Evolutionary conservation across 2,888 invertebrate genomes (phyloP).

Genomic region (Lomographa bimaculata): DNA sequence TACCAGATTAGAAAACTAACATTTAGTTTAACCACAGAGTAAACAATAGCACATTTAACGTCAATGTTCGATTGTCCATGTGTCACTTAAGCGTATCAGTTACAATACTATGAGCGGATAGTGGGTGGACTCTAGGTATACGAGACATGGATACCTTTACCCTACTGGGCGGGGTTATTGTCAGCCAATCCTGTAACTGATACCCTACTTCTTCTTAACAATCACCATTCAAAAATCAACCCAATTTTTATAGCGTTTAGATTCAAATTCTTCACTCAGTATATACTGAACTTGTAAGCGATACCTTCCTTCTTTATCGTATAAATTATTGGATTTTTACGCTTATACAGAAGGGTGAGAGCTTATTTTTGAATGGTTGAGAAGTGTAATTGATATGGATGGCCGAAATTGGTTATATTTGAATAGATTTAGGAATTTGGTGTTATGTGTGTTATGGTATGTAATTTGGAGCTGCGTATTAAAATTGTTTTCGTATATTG

Average conservation of each 20-base stretch:
- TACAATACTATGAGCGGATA: constrained; percentile 45
- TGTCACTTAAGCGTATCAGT: constrained; percentile 47
- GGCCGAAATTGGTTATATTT: constrained; percentile 50
- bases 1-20: background rate
- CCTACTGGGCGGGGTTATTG: constrained; percentile 73
- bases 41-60: too few relatives aligned
- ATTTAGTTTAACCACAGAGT: too few relatives aligned
- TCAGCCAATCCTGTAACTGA: constrained; percentile 81
- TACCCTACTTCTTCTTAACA: constrained; percentile 72
- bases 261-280: constrained; percentile 36
- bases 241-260: constrained; percentile 21
- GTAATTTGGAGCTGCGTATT: background rate
- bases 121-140: constrained; percentile 74
- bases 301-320: constrained; percentile 70
- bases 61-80: constrained; percentile 41
- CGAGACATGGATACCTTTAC: constrained; percentile 67
- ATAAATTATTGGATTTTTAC: constrained; percentile 35
- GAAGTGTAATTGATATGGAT: constrained; percentile 68
- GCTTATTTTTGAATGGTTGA: constrained; percentile 35
- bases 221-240: constrained; percentile 36
- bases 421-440: constrained; percentile 30
- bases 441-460: constrained; percentile 10
- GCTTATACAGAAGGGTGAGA: constrained; percentile 33
- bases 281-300: constrained; percentile 59
- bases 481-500: too few relatives aligned